These are phyloP conservation scores for Callyntrura sp. DNA, from an alignment of 2,888 invertebrate genomes.

Conservation along the genomic window DNA sequence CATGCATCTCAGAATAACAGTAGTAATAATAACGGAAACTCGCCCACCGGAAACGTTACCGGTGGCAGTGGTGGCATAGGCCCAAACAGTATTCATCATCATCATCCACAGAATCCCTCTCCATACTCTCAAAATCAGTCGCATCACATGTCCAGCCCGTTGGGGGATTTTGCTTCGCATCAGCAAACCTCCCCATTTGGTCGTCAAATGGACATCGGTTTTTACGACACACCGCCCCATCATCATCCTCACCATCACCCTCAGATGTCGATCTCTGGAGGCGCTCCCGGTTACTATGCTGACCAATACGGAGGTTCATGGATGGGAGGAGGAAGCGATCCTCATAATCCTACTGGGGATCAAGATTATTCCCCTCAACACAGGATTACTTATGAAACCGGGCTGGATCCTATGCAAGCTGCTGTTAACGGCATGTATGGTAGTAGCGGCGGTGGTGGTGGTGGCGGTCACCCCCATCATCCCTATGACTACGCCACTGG, in stretches of 20 bases:
- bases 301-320: slow-evolving; percentile 71
- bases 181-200: slow-evolving; percentile 48
- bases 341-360: slow-evolving; percentile 40
- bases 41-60: slow-evolving; percentile 13
- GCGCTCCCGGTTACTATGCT: slow-evolving; percentile 51
- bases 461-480: slow-evolving; percentile 70
- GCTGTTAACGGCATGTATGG: slow-evolving; percentile 69
- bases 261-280: slow-evolving; percentile 71
- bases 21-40: slow-evolving; percentile 16
- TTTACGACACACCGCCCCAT: slow-evolving; percentile 50
- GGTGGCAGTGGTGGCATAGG: background rate
- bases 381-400: slow-evolving; percentile 51
- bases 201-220: slow-evolving; percentile 63
- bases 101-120: slow-evolving; percentile 36
- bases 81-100: slow-evolving; percentile 58
- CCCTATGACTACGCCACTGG: slow-evolving; percentile 77
- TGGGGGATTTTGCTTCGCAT: slow-evolving; percentile 51
- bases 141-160: slow-evolving; percentile 18
- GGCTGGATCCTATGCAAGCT: slow-evolving; percentile 50
- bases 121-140: slow-evolving; percentile 9
- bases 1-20: slow-evolving; percentile 15
- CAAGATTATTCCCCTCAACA: slow-evolving; percentile 73
- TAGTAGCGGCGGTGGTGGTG: slow-evolving; percentile 35
- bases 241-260: slow-evolving; percentile 49
- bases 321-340: slow-evolving; percentile 48